A percentile compares a stretch with the other conserved stretches of the same genome.
Evolutionary conservation across 2,888 invertebrate genomes (phyloP).

Genomic region (Neuroscelio doddi): DNA sequence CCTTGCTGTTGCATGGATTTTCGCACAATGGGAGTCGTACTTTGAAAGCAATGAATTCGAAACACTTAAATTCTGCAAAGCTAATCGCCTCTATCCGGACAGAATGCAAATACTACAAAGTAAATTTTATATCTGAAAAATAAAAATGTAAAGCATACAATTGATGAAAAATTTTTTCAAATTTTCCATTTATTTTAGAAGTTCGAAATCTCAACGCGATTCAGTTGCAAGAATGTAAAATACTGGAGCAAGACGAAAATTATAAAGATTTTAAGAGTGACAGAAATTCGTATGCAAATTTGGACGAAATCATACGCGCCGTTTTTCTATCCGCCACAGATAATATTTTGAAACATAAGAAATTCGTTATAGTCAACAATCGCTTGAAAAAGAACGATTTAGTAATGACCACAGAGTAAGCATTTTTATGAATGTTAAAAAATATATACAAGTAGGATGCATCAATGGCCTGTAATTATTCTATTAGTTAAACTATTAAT

Average conservation of each 20-base stretch:
- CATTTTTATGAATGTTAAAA: slow-evolving; percentile 26
- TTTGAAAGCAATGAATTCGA: slow-evolving; percentile 47
- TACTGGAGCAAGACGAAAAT: slow-evolving; percentile 58
- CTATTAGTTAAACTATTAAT: no score
- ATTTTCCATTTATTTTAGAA: slow-evolving; percentile 70
- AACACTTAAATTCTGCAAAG: slow-evolving; percentile 71
- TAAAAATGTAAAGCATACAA: no score
- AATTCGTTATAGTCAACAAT: slow-evolving; percentile 75
- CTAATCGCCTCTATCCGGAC: slow-evolving; percentile 72
- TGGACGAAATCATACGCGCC: slow-evolving; percentile 76
- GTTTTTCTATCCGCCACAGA: slow-evolving; percentile 77
- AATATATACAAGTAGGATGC: no score
- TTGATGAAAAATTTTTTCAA: no score
- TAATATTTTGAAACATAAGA: slow-evolving; percentile 73
- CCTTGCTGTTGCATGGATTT: slow-evolving; percentile 75
- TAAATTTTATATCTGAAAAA: slow-evolving; percentile 60
- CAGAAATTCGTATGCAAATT: slow-evolving; percentile 73
- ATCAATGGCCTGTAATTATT: no score
- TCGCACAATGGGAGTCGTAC: slow-evolving; percentile 73
- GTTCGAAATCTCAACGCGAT: slow-evolving; percentile 75
- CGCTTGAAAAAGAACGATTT: slow-evolving; percentile 72
- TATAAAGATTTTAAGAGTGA: slow-evolving; percentile 60
- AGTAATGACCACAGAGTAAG: slow-evolving; percentile 75
- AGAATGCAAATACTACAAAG: slow-evolving; percentile 74
- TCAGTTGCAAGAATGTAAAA: slow-evolving; percentile 73